Evolutionary conservation across 1,140 invertebrate species (phyloP), one percentile per base, ranked within the genome.

Genomic region (Scaptomyza pallida): DNA sequence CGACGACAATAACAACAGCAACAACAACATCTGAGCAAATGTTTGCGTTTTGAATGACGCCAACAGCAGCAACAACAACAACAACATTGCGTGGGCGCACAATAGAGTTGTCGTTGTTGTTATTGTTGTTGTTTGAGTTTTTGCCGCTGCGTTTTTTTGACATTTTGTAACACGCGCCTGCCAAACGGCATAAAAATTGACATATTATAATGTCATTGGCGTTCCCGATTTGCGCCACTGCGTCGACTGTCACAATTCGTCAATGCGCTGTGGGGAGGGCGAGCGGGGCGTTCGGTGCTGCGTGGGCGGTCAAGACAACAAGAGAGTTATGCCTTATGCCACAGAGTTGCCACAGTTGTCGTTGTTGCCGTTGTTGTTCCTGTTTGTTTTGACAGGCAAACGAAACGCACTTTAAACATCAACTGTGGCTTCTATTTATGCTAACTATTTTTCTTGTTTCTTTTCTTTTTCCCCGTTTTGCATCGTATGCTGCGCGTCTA

Each of bases 101-200:
- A 88, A 88, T 88, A 89, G 82, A 88, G 82, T 86, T 86, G 82
- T 86, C 81, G 78, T 55, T 56, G 33, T 63, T 45, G n/a, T 33
- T 26, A 50, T 62, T 59, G 23, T 16, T 61, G 35, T 57, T 47
- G 71, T 33, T 60, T 33, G 19, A 16, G 60, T 44, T 72, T n/a
- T 67, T 73, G 72, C 77, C 72, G 77, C 81, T 85, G 77, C 71
- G 80, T 86, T 86, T 85, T 85, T 86, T 88, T 88, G 82, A 88
- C 82, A 82, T 88, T 89, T 89, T 69, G 72, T 78, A 88, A 88
- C 82, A 88, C 82, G 82, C 75, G 83, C 75, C 82, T 82, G 81
- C 81, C 83, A 88, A 89, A 72, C 83, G 75, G 78, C 82, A 88
- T 88, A 89, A 88, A 89, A 88, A 88, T 89, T 88, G 82, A 88